Evolutionary conservation across 2,797 vertebrate genomes (phyloP), one percentile per base, ranked within the genome.

Genomic region (Salarias fasciatus): DNA sequence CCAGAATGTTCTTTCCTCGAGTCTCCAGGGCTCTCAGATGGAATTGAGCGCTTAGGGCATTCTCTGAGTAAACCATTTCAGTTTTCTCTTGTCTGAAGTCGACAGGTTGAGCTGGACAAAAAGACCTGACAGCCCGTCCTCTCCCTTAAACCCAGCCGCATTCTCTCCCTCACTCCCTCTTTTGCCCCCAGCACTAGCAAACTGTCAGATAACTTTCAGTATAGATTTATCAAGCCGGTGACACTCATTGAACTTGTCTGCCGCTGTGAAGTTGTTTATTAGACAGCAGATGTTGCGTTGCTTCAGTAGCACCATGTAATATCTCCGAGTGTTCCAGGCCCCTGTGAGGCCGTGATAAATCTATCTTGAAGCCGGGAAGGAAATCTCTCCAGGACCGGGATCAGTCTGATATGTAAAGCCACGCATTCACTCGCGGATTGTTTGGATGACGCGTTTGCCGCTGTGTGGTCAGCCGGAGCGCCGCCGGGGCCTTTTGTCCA

Each of bases 51-150:
- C 86, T 86, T n/a, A 43, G 76, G 85, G 83, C 82, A 42, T 84
- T 79, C 72, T 86, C 80, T 44, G 67, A 83, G 80, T 87, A 81
- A 90, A 88, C 70, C 75, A 48, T 86, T 73, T 81, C 82, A 76
- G 60, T 80, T 83, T 85, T 85, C 77, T 86, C 76, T 72, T 63
- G 77, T 87, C 80, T 86, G 79, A 83, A 85, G 83, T 81, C 50
- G 82, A 85, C 86, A 86, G 82, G 73, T 86, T 71, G 79, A 80
- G 72, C 77, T 45, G 80, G 83, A 85, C 85, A 76, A 79, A 88
- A 88, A 84, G 68, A 77, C 55, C 69, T 84, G 88, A 89, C 88
- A 86, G 72, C 41, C 64, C 24, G 44, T 67, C 83, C 77, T 48
- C 63, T 24, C 63, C 31, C 61, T 65, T 48, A 50, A 79, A 72